phyloP scores from a whole-genome alignment of 2,888 invertebrate species.

The Tenthredo amoena region DNA sequence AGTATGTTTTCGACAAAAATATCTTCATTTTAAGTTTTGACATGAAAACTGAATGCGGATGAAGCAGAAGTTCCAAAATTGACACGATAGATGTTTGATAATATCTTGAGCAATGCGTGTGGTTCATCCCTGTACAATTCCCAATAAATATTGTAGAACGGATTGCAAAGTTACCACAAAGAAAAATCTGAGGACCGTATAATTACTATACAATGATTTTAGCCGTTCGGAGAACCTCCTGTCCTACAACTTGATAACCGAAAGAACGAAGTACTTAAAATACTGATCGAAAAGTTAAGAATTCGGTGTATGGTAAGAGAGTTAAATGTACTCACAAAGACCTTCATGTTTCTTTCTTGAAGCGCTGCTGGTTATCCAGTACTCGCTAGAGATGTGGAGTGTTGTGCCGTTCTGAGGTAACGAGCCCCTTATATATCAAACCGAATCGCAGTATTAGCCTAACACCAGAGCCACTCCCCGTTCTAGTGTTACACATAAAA shows the following conservation, averaged over 20 bases:
- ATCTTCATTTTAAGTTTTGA: background rate
- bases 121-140: background rate
- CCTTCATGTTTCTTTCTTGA: constrained; percentile 65
- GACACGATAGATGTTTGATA: background rate
- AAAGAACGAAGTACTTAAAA: background rate
- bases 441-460: constrained; percentile 25
- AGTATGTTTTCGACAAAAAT: background rate
- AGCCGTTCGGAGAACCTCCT: background rate
- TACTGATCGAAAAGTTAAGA: background rate
- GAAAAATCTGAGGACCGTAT: background rate
- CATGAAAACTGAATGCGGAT: background rate
- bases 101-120: background rate
- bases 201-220: background rate
- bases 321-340: constrained; percentile 65
- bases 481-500: constrained; percentile 65
- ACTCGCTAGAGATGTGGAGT: constrained; percentile 72
- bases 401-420: constrained; percentile 69
- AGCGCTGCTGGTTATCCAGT: constrained; percentile 74
- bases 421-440: constrained; percentile 70
- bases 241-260: background rate
- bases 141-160: background rate
- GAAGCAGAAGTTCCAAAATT: background rate
- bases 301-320: background rate
- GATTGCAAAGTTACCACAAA: background rate
- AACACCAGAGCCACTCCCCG: constrained; percentile 63